Evolutionary conservation across 35 echinoderm and acorn worm species (phyloP), one percentile per base, ranked within the genome.

Genomic region (Strongylocentrotus purpuratus): DNA sequence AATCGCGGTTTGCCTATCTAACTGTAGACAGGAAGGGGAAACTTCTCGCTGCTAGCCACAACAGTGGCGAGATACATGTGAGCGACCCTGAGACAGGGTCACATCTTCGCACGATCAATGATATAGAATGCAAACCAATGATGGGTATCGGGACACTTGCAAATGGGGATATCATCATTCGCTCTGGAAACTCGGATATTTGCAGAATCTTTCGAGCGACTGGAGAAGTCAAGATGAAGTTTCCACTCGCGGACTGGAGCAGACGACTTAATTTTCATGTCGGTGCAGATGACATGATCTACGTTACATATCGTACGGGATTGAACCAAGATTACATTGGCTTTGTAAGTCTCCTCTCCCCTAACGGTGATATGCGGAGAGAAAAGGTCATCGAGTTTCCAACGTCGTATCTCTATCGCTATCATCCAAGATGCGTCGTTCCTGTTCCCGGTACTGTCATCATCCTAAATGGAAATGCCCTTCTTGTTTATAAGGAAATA

Each of bases 351-450:
- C 12, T 93, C 9, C 3, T 93, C 11, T 93, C 91, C 45, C 13
- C 91, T 13, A 45, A 50, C 46, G 91, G 91, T 46, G 10, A 18
- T 15, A 93, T 46, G 47, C 0, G 91, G 48, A 50, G 31, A 47
- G 45, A 47, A 31, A 93, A 93, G 9, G 5, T 93, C 32, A 93
- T 93, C 91, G 48, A 93, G 25, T 93, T 93, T 46, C 91, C 91
- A 9, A 93, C 91, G 20, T 93, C 91, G 4, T 93, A 14, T 14
- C 3, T 93, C 0, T 93, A 93, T 55, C 91, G 91, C 32, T 48
- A 93, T 93, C 45, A 17, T 46, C 91, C 91, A 14, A 25, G 91
- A 58, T 93, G 91, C 31, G 91, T 58, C 4, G 46, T 93, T 31
- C 91, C 91, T 31, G 46, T 32, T 25, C 18, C 91, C 31, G 91